Conservation (phyloP, 92 coral and sea anemone genomes). For the Siderastrea radians region DNA sequence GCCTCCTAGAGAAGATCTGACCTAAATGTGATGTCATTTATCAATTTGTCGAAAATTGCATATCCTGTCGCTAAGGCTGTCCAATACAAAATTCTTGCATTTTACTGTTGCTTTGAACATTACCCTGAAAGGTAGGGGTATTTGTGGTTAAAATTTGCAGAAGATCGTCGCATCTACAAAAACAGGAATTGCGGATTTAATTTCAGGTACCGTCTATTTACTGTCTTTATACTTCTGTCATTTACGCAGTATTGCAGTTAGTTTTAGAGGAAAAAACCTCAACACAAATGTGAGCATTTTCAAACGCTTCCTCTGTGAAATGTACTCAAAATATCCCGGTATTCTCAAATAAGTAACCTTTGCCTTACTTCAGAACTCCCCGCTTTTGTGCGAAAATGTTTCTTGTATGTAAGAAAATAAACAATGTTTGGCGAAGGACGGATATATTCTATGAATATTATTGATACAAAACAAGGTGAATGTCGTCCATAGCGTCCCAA, state of each 20-base stretch:
- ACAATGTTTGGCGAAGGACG: conserved; percentile 12
- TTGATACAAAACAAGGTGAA: conserved; percentile 2
- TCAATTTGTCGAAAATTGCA: conserved; percentile 8
- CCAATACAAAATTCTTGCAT: neutral
- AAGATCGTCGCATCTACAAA: neutral
- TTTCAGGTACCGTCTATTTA: conserved; percentile 18
- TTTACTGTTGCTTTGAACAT: neutral
- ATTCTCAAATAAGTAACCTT: neutral
- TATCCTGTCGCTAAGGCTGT: neutral
- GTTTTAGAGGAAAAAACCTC: neutral
- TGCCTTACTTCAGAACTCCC: neutral
- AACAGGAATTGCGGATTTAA: neutral
- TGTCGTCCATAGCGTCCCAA: neutral
- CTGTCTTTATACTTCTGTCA: neutral
- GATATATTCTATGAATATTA: conserved; percentile 8
- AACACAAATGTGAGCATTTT: neutral
- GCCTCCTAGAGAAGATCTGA: conserved; percentile 17
- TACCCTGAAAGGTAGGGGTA: neutral
- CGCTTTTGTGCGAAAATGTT: neutral
- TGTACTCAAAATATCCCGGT: neutral
- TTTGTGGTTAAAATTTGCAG: neutral
- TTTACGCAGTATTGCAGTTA: neutral
- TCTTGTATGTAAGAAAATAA: neutral
- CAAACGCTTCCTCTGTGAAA: neutral
- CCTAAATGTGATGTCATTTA: conserved; percentile 8